Percentiles rank a stretch among this genome's conserved stretches.
Conservation (phyloP, 2,888 invertebrate genomes). For the Perizoma affinitatum region DNA sequence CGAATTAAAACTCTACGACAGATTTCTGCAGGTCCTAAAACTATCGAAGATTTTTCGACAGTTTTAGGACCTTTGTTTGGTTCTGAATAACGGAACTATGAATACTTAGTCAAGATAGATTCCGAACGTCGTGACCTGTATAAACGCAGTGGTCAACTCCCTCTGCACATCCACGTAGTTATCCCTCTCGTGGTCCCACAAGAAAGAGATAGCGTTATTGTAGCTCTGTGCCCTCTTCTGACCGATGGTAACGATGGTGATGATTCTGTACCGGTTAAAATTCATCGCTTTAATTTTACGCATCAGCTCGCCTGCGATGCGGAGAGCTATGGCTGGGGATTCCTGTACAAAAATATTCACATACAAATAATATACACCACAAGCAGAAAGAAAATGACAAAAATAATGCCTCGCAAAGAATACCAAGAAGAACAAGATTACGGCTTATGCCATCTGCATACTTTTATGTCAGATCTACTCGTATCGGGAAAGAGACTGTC, state of each 20-base stretch:
- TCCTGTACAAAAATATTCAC: conserved; percentile 39
- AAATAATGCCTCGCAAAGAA: too few relatives aligned
- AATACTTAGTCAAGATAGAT: conserved; percentile 59
- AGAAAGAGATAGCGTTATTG: conserved; percentile 66
- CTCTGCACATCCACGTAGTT: conserved; percentile 53
- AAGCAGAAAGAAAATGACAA: too few relatives aligned
- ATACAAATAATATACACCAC: neutral
- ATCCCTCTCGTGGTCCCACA: conserved; percentile 70
- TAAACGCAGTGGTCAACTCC: conserved; percentile 55
- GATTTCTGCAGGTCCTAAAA: too few relatives aligned
- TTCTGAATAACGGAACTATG: too few relatives aligned
- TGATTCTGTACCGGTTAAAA: conserved; percentile 67
- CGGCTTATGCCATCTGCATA: too few relatives aligned
- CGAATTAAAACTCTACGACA: too few relatives aligned
- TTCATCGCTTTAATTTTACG: conserved; percentile 55
- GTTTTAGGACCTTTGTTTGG: too few relatives aligned
- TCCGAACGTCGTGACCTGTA: conserved; percentile 71
- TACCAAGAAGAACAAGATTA: too few relatives aligned
- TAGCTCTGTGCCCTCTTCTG: conserved; percentile 71
- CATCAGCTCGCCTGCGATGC: conserved; percentile 64
- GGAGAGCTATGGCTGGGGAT: conserved; percentile 54
- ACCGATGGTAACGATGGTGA: conserved; percentile 62
- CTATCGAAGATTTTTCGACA: too few relatives aligned
- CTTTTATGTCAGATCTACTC: too few relatives aligned
- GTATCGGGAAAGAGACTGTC: too few relatives aligned